Evolutionary conservation across 2,888 invertebrate genomes (phyloP).

Genomic region (Trichogramma evanescens): DNA sequence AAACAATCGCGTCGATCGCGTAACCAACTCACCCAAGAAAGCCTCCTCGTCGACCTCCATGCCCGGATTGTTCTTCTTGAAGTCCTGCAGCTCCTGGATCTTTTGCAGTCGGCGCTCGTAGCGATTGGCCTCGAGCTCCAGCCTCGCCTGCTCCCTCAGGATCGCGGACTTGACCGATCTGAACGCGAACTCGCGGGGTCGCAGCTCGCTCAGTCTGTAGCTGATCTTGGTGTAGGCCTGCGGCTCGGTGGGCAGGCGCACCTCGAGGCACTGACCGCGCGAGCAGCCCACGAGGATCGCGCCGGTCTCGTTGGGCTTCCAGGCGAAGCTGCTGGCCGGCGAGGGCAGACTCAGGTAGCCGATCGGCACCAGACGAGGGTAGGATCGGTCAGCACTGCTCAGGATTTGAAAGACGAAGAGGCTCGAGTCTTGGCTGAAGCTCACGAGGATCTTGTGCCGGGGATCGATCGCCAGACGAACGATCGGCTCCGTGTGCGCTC

Average conservation of each 20-base stretch:
- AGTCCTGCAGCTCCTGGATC: constrained; percentile 54
- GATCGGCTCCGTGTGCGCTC: constrained; percentile 62
- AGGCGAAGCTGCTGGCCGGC: constrained; percentile 59
- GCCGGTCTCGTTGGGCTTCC: constrained; percentile 57
- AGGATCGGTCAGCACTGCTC: constrained; percentile 26
- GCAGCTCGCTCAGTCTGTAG: constrained; percentile 43
- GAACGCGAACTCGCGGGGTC: constrained; percentile 49
- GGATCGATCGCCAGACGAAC: constrained; percentile 58
- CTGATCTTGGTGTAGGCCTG: constrained; percentile 48
- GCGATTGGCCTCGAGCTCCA: constrained; percentile 54
- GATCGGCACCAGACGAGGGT: constrained; percentile 55
- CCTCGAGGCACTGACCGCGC: constrained; percentile 53
- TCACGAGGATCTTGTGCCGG: constrained; percentile 54
- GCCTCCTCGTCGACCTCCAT: constrained; percentile 56
- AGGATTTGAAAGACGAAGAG: constrained; percentile 60
- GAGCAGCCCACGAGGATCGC: constrained; percentile 53
- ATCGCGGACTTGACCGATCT: constrained; percentile 57
- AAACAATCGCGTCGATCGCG: background rate
- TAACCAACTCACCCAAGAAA: constrained; percentile 52
- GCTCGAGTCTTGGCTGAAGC: constrained; percentile 61
- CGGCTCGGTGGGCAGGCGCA: constrained; percentile 47
- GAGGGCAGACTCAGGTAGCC: constrained; percentile 63
- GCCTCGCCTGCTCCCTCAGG: constrained; percentile 54
- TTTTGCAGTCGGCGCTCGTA: constrained; percentile 50
- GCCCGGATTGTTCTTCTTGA: constrained; percentile 54